These are phyloP conservation scores for Porites australiensis DNA, from an alignment of 64 coral and sea anemone genomes.

Conservation along the genomic window DNA sequence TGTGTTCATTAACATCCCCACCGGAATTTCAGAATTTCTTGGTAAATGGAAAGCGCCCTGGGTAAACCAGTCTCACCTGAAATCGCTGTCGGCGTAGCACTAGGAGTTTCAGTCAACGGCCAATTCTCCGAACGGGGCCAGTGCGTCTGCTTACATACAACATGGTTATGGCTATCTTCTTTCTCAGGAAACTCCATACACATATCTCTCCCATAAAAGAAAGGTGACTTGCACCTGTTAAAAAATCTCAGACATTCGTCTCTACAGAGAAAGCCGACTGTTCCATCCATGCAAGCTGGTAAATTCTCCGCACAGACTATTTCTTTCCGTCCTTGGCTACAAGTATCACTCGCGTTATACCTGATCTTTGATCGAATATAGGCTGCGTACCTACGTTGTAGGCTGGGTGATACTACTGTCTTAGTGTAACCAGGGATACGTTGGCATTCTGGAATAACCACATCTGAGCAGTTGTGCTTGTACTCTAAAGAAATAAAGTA, in stretches of 20 bases:
- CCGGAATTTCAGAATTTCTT: too few species aligned
- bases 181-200: conserved; percentile 60
- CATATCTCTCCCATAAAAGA: conserved; percentile 18
- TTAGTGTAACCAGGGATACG: conserved; percentile 49
- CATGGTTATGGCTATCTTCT: not conserved
- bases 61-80: not conserved
- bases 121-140: conserved; percentile 72
- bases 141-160: conserved; percentile 28
- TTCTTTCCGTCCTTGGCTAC: conserved; percentile 4
- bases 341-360: not conserved
- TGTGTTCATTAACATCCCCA: too few species aligned
- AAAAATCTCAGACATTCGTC: conserved; percentile 54
- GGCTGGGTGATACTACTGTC: conserved; percentile 5
- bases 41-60: not conserved
- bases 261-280: conserved; percentile 30
- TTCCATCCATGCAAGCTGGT: conserved; percentile 2
- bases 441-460: conserved; percentile 36
- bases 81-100: too few species aligned
- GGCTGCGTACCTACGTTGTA: not conserved
- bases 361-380: not conserved
- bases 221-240: conserved; percentile 9
- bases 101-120: not conserved
- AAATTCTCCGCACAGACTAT: conserved; percentile 60
- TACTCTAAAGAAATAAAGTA: conserved; percentile 13
- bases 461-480: conserved; percentile 21